phyloP scores from a whole-genome alignment of 2,797 vertebrate species.

The Cottoperca gobio region DNA sequence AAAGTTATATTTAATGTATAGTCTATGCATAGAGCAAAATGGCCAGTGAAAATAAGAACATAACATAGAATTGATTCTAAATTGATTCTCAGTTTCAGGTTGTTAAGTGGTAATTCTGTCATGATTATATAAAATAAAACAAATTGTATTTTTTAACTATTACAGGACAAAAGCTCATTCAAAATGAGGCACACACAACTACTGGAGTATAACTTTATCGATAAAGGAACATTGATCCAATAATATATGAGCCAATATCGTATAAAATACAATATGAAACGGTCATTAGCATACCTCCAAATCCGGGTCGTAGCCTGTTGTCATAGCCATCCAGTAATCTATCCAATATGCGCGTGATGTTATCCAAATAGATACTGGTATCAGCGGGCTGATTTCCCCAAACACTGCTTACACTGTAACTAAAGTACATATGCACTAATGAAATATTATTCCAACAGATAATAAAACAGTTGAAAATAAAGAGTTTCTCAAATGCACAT shows the following conservation, averaged over 20 bases:
- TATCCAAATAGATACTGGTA: conserved; percentile 89
- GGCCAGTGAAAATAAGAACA: neutral
- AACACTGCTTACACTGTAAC: conserved; percentile 83
- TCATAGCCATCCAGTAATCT: conserved; percentile 96
- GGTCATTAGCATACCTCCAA: conserved; percentile 87
- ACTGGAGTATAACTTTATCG: conserved; percentile 59
- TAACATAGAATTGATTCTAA: neutral
- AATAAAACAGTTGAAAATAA: conserved; percentile 14
- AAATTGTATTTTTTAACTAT: neutral
- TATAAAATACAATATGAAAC: conserved; percentile 3
- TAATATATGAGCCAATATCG: neutral
- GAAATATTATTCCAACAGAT: conserved; percentile 15
- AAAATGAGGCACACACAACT: conserved; percentile 18
- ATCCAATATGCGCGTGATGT: conserved; percentile 94
- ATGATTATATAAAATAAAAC: neutral
- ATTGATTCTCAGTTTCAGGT: neutral
- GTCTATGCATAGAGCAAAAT: neutral
- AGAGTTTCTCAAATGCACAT: conserved; percentile 38
- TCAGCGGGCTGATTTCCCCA: conserved; percentile 81
- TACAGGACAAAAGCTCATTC: conserved; percentile 8
- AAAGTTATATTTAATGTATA: neutral
- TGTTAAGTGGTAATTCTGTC: neutral
- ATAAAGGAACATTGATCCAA: neutral
- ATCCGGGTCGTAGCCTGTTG: conserved; percentile 95
- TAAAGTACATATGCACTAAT: conserved; percentile 52